Percentiles rank a stretch among this genome's conserved stretches.
These are phyloP conservation scores for Antrozous pallidus DNA, from an alignment of 2,797 vertebrate genomes.

Conservation along the genomic window DNA sequence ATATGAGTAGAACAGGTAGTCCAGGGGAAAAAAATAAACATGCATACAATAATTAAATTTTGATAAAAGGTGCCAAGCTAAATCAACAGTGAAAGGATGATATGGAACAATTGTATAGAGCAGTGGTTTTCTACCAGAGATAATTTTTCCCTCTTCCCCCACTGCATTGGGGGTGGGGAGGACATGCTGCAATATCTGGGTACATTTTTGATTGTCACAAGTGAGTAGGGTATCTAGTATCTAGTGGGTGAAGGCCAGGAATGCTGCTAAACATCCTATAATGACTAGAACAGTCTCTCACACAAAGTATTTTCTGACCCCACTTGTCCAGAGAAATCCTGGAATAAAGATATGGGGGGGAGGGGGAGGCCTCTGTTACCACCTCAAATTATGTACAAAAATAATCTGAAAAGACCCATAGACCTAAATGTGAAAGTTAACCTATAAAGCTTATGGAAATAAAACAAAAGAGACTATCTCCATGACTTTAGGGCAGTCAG, in stretches of 20 bases:
- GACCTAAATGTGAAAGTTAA: not conserved
- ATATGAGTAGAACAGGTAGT: not conserved
- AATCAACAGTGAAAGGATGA: not conserved
- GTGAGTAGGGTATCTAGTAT: not conserved
- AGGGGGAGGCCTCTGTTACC: not conserved
- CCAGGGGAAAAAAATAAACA: not conserved
- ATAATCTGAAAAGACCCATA: not conserved
- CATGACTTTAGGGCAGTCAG: not conserved
- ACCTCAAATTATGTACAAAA: not conserved
- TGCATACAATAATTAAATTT: not conserved
- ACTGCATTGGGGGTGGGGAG: too few species aligned
- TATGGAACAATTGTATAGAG: not conserved
- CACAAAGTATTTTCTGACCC: not conserved
- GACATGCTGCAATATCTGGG: not conserved
- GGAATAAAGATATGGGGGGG: not conserved
- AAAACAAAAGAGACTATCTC: not conserved
- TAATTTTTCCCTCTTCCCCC: not conserved
- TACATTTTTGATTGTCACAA: not conserved
- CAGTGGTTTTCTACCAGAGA: not conserved
- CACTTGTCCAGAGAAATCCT: not conserved
- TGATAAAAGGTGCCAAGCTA: not conserved
- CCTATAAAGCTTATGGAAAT: not conserved
- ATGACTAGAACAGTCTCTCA: not conserved
- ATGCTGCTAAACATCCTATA: not conserved
- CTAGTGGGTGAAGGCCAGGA: not conserved